A percentile compares a stretch with the other conserved stretches of the same genome.
phyloP scores from a whole-genome alignment of 2,888 invertebrate species.

The Athalia circularis region DNA sequence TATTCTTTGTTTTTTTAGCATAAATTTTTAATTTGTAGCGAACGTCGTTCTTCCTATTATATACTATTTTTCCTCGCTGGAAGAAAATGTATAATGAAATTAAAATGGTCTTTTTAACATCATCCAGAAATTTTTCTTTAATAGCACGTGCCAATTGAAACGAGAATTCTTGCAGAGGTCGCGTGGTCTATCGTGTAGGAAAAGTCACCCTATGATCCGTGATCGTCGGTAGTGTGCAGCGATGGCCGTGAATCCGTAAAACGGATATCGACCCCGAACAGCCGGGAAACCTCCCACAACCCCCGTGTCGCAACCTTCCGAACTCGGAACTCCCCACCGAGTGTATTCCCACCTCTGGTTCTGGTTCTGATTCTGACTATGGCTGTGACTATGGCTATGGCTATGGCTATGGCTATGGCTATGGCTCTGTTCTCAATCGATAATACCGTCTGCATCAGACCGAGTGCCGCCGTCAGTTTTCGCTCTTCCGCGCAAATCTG shows the following conservation, averaged over 20 bases:
- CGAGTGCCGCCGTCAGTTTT: slow-evolving; percentile 54
- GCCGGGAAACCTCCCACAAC: slow-evolving; percentile 53
- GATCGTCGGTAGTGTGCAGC: not conserved
- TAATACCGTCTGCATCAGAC: slow-evolving; percentile 64
- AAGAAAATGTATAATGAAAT: not conserved
- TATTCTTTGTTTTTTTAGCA: too few species aligned
- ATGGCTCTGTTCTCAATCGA: slow-evolving; percentile 59
- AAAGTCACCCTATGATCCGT: slow-evolving; percentile 28
- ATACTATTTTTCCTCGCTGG: not conserved
- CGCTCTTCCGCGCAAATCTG: slow-evolving; percentile 48
- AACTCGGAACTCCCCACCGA: slow-evolving; percentile 1
- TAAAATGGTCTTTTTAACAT: not conserved
- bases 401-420: slow-evolving; percentile 51
- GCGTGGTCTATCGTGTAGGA: slow-evolving; percentile 1
- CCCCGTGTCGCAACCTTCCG: not conserved
- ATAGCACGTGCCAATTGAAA: slow-evolving; percentile 20
- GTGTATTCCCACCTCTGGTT: slow-evolving; percentile 10
- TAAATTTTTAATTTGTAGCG: not conserved
- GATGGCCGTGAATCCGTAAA: slow-evolving; percentile 41
- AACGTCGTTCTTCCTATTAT: not conserved
- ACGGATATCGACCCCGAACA: slow-evolving; percentile 39
- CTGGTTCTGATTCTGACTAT: not conserved
- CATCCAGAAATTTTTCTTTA: not conserved
- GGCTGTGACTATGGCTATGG: slow-evolving; percentile 49
- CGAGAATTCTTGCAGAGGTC: not conserved